These are phyloP conservation scores for Fringilla coelebs DNA, from an alignment of 2,797 vertebrate species.

Conservation along the genomic window DNA sequence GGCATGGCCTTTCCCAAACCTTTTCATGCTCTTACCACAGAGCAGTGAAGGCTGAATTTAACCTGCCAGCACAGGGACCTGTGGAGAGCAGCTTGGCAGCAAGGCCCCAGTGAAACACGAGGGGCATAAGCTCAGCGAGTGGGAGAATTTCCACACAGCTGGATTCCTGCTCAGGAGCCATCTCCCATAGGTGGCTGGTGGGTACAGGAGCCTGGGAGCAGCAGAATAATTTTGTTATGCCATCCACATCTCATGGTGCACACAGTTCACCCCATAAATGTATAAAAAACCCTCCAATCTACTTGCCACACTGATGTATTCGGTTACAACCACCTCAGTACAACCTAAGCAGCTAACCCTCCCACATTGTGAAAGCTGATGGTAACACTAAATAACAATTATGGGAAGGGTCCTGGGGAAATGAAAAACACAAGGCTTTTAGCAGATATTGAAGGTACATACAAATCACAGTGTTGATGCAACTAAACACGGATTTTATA, in stretches of 20 bases:
- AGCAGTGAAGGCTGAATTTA: not conserved
- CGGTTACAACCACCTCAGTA: not conserved
- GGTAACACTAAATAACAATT: not conserved
- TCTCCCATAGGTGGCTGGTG: not conserved
- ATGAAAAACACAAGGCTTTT: not conserved
- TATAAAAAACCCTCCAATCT: rapidly evolving
- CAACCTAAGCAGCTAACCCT: not conserved
- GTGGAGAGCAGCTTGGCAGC: not conserved
- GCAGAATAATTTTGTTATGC: not conserved
- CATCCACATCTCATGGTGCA: not conserved
- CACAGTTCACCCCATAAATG: not conserved
- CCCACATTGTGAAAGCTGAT: not conserved
- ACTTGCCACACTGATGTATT: not conserved
- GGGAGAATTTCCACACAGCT: not conserved
- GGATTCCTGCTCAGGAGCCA: not conserved
- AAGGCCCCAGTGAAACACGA: not conserved
- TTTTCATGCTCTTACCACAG: not conserved
- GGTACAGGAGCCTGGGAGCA: not conserved
- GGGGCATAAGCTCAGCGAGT: not conserved
- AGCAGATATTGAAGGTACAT: not conserved
- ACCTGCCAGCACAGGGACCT: not conserved
- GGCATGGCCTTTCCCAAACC: not conserved
- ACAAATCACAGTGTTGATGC: not conserved
- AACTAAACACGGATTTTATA: not conserved
- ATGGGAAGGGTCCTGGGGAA: not conserved